Percentiles rank a stretch among this genome's conserved stretches.
Evolutionary conservation across 2,888 invertebrate species (phyloP).

Genomic region (Xestia sexstrigata): DNA sequence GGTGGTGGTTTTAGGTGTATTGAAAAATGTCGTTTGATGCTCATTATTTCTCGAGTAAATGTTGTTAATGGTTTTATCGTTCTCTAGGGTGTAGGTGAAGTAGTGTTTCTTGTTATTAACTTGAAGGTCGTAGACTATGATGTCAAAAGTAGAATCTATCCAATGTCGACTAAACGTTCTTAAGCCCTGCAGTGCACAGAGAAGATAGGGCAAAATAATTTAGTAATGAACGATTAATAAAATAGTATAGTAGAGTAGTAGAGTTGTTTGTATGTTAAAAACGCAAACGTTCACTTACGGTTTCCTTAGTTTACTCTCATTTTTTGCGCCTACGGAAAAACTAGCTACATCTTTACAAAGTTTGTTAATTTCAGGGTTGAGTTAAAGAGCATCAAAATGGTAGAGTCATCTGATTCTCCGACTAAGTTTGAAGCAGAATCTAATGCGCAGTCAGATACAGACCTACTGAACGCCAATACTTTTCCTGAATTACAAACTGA

Average conservation of each 20-base stretch:
- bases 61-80: not conserved
- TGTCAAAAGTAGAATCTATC: too few relatives aligned
- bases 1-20: too few relatives aligned
- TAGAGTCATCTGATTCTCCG: slow-evolving; percentile 55
- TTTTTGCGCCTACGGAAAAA: not conserved
- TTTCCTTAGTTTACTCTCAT: not conserved
- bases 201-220: not conserved
- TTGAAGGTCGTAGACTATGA: too few relatives aligned
- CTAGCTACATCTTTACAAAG: not conserved
- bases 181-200: not conserved
- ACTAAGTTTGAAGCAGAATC: slow-evolving; percentile 49
- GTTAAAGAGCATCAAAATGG: slow-evolving; percentile 80
- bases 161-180: too few relatives aligned
- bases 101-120: not conserved
- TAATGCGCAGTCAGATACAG: slow-evolving; percentile 38
- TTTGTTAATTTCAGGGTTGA: slow-evolving; percentile 79
- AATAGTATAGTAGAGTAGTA: too few relatives aligned
- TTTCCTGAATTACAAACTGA: not conserved
- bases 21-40: too few relatives aligned
- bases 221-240: not conserved
- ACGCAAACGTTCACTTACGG: not conserved
- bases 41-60: not conserved
- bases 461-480: slow-evolving; percentile 50
- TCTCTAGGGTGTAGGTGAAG: not conserved
- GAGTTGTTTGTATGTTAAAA: not conserved